Evolutionary conservation across 2,113 vertebrate genomes (phyloP).

Genomic region (Xenotilapia flavipinnis): DNA sequence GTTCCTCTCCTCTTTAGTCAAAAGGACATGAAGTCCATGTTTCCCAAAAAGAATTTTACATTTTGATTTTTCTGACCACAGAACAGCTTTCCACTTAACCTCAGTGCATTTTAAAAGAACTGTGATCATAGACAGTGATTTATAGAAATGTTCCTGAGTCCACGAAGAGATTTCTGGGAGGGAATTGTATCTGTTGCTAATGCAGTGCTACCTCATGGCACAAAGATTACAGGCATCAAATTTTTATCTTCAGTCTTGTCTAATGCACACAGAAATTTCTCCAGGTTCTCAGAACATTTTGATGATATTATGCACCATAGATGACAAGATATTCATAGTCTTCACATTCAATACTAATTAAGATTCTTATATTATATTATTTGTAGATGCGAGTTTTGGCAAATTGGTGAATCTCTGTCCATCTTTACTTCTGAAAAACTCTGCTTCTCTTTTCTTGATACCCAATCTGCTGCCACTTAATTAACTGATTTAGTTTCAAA

Average conservation of each 20-base stretch:
- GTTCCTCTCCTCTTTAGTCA: not conserved
- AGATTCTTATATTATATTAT: not conserved
- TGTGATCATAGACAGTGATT: not conserved
- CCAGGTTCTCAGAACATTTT: not conserved
- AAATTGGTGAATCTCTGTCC: not conserved
- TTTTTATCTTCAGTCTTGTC: not conserved
- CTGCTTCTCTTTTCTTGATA: not conserved
- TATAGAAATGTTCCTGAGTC: not conserved
- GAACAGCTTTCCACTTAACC: not conserved
- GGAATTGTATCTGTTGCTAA: not conserved
- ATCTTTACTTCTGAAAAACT: not conserved
- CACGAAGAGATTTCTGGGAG: not conserved
- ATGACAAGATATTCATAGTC: not conserved
- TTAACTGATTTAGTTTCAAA: not conserved
- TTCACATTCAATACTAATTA: not conserved
- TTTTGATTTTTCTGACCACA: not conserved
- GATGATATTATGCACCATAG: not conserved
- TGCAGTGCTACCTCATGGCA: not conserved
- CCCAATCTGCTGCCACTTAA: not conserved
- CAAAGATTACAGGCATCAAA: not conserved
- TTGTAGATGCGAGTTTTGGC: not conserved
- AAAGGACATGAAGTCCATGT: not conserved
- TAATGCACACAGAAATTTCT: not conserved
- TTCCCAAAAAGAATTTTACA: not conserved
- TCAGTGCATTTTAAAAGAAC: not conserved